Conservation (phyloP, 2,797 vertebrate species). For the Pangasius djambal region DNA sequence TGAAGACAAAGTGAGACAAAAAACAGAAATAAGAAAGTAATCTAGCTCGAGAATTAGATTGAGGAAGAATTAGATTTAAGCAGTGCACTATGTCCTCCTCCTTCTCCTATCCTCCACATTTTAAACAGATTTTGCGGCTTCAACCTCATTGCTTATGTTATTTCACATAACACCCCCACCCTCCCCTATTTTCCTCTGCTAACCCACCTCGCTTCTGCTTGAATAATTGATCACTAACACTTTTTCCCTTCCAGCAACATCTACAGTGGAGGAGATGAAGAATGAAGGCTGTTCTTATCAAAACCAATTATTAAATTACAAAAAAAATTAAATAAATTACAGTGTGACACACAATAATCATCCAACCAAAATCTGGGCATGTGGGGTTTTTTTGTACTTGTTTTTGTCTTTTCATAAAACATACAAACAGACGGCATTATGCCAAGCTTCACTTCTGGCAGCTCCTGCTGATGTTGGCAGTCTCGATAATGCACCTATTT, state of each 20-base stretch:
- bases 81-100: neutral
- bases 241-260: conserved; percentile 61
- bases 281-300: conserved; percentile 19
- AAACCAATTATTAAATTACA: neutral
- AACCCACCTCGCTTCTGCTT: conserved; percentile 61
- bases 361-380: neutral
- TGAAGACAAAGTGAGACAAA: conserved; percentile 35
- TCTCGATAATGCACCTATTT: conserved; percentile 1
- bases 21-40: conserved; percentile 39
- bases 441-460: conserved; percentile 1
- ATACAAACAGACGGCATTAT: neutral
- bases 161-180: conserved; percentile 36
- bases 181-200: conserved; percentile 31
- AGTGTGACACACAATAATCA: neutral
- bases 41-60: conserved; percentile 13
- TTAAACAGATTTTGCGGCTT: conserved; percentile 16
- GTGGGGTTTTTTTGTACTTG: neutral
- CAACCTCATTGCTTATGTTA: conserved; percentile 33
- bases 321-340: neutral
- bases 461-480: neutral
- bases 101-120: conserved; percentile 40
- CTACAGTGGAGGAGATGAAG: conserved; percentile 4
- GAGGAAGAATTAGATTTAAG: neutral
- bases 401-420: neutral
- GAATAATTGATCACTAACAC: conserved; percentile 76